These are phyloP conservation scores for Pachyuromys duprasi DNA, from an alignment of 2,797 vertebrate genomes.

Conservation along the genomic window DNA sequence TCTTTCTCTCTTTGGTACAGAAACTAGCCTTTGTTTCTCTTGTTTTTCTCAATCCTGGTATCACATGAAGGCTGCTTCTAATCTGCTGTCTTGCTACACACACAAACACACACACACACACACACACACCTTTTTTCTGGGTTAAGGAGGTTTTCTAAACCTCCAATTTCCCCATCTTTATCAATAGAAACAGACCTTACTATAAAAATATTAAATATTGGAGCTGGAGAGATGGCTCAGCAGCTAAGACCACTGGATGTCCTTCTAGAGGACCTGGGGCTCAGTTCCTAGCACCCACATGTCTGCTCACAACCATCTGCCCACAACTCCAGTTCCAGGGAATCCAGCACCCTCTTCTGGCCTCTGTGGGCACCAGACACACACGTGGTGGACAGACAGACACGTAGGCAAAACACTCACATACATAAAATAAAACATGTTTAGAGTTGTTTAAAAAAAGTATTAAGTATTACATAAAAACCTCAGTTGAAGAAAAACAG, in stretches of 20 bases:
- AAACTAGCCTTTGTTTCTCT: neutral
- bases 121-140: neutral
- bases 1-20: neutral
- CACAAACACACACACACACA: neutral
- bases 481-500: neutral
- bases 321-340: neutral
- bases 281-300: neutral
- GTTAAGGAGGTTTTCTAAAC: neutral
- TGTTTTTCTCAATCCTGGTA: neutral
- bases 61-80: neutral
- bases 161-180: neutral
- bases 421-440: neutral
- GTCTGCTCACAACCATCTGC: neutral
- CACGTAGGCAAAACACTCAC: neutral
- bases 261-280: neutral
- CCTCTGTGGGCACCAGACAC: neutral
- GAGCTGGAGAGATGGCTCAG: neutral
- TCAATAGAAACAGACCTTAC: neutral
- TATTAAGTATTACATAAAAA: neutral
- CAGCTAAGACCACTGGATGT: neutral
- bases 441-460: neutral
- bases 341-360: neutral
- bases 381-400: neutral
- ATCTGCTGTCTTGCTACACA: neutral
- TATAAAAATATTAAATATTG: neutral